Conservation (phyloP, 2,113 vertebrate genomes). For the Callionymus lyra region DNA sequence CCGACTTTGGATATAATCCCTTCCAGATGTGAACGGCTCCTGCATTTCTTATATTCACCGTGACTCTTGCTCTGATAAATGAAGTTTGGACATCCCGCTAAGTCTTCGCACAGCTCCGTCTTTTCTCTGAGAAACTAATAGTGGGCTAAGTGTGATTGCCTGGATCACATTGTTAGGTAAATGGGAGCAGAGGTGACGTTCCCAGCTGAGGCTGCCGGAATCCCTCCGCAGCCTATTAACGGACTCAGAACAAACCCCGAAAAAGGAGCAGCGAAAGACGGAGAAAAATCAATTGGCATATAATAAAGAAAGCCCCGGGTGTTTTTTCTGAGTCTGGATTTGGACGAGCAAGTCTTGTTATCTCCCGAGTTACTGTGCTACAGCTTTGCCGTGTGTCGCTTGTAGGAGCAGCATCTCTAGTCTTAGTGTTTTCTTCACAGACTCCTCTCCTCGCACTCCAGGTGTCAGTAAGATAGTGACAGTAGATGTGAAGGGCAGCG, state of each 20-base stretch:
- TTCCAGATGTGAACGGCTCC: constrained; percentile 42
- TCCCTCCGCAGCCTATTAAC: constrained; percentile 35
- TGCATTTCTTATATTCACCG: constrained; percentile 7
- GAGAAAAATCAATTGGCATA: constrained; percentile 13
- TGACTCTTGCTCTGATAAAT: too few relatives aligned
- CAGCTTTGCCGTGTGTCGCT: constrained; percentile 29
- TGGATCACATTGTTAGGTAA: constrained; percentile 51
- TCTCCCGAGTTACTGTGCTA: constrained; percentile 1
- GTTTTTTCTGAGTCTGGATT: constrained; percentile 12
- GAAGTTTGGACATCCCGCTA: too few relatives aligned
- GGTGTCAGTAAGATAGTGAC: constrained; percentile 98
- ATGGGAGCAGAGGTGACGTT: constrained; percentile 55
- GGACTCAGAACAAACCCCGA: too few relatives aligned
- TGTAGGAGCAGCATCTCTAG: constrained; percentile 17
- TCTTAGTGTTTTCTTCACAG: constrained; percentile 62
- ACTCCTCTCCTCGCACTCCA: constrained; percentile 72
- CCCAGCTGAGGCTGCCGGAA: constrained; percentile 30
- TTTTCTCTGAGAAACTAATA: constrained; percentile 40
- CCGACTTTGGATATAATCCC: constrained; percentile 42
- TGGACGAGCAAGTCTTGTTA: constrained; percentile 8
- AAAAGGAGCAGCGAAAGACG: constrained; percentile 17
- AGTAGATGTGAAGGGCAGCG: constrained; percentile 87
- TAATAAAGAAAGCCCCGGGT: constrained; percentile 9
- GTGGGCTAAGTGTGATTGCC: constrained; percentile 29
- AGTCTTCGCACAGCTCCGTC: constrained; percentile 23